Base-by-base conservation (phyloP, 2,888 invertebrate genomes). In the Phlogophora meticulosa region DNA sequence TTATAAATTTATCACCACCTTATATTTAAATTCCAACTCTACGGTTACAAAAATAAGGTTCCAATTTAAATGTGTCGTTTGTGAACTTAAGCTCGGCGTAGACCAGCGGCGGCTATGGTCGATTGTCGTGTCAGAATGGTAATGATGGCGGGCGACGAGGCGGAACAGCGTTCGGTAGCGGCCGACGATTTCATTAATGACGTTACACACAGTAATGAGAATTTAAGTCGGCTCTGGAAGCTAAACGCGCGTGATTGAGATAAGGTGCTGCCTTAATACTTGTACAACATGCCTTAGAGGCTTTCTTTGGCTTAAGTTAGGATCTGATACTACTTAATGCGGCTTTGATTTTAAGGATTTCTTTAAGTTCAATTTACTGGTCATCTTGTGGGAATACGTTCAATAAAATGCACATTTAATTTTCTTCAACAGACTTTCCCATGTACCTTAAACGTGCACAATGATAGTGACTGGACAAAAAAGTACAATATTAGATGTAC, bases 121-220 rank as follows among this genome's bases (percentile, higher is more conserved):
- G 83, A 82, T 84, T 82, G 81, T 82, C 82, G 81, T 84, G 85
- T 88, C 84, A 87, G 74, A 81, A 77, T 78, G 82, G 86, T 86
- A 85, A 85, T 85, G 83, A 87, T 83, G 76, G 80, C 81, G 83
- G 69, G 85, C 86, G 90, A 89, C 90, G 88, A 78, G 85, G 81
- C 85, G 90, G 90, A 91, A 91, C 88, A 88, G 86, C 85, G 87
- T 82, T 87, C 92, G 88, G 93, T 92, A 93, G 93, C 93, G 82
- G 87, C 81, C 85, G 91, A 89, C 90, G 90, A 92, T 91, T 89
- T 89, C 91, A 91, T 90, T 93, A 93, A 91, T 89, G 91, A 90
- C 91, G 91, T 93, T 91, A 93, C 91, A 87, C 87, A 87, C 87
- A 87, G 90, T 90, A 91, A 92, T 92, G 91, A 92, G 87, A 85